Percentiles rank a stretch among this genome's conserved stretches.
Evolutionary conservation across 1,140 invertebrate genomes (phyloP).

Genomic region (Popillia japonica): DNA sequence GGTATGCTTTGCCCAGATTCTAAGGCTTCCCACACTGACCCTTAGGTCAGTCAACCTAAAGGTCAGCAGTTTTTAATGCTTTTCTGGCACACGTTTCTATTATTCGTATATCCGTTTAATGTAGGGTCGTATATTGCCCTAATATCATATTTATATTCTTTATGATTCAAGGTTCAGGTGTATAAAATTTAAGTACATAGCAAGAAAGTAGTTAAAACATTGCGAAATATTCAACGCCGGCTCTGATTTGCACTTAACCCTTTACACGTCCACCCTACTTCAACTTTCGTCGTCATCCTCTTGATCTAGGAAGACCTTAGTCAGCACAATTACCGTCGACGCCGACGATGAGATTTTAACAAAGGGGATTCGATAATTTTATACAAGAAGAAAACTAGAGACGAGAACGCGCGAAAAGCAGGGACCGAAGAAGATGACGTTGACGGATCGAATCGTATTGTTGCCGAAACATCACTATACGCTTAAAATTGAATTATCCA

Average conservation of each 20-base stretch:
- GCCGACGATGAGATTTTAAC: constrained; percentile 33
- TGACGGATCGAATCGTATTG: constrained; percentile 4
- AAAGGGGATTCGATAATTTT: constrained; percentile 23
- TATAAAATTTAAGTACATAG: too few relatives aligned
- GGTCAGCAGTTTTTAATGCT: too few relatives aligned
- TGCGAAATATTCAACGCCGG: neutral
- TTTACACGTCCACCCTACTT: neutral
- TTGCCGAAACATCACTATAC: constrained; percentile 1
- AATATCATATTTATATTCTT: too few relatives aligned
- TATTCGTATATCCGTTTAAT: too few relatives aligned
- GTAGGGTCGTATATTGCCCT: too few relatives aligned
- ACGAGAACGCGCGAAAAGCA: neutral
- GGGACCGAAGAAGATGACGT: neutral
- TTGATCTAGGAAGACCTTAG: constrained; percentile 8
- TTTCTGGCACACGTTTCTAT: too few relatives aligned
- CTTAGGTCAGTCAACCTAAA: too few relatives aligned
- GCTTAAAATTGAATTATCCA: constrained; percentile 11
- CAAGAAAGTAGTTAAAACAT: too few relatives aligned
- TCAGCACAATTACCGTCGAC: constrained; percentile 24
- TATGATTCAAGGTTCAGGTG: too few relatives aligned
- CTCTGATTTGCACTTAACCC: constrained; percentile 3
- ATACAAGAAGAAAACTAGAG: constrained; percentile 15
- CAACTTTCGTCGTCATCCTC: neutral
- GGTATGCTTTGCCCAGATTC: too few relatives aligned
- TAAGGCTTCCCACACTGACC: too few relatives aligned